Evolutionary conservation across 2,888 invertebrate genomes (phyloP), one percentile per base, ranked within the genome.

Genomic region (Drosophila tripunctata): DNA sequence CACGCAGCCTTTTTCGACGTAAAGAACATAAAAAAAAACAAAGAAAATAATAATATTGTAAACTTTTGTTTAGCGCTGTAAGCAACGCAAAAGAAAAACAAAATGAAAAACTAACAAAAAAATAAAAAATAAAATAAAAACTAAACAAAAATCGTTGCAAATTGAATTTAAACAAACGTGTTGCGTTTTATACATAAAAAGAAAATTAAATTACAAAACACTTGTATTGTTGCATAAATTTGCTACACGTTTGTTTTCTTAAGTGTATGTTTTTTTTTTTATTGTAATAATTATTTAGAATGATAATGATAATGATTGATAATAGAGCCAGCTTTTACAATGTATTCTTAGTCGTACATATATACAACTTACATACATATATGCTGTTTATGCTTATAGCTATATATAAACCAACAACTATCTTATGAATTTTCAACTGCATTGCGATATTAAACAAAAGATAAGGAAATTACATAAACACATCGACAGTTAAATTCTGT

Each of bases 1-100:
- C n/a, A 68, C 51, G 48, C 64, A 60, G 61, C 64, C 51, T 67
- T 73, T 69, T 60, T 67, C 62, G 30, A 54, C 56, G 47, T 58
- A 41, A 41, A 62, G 31, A 55, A 19, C 21, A 48, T 47, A 61
- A 35, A 19, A 10, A 67, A 68, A 47, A 22, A 65, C 45, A 57
- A 60, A 54, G 68, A 54, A 51, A 60, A 41, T 36, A 40, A 4
- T 22, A 52, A 31, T 5, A 52, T 52, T 27, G 8, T 10, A 10
- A 27, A 27, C 10, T 27, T 27, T 24, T 43, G 33, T 22, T 7
- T 27, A 27, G 24, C 48, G 36, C 48, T 50, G 24, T 50, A 50
- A 50, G 48, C 48, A 48, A 48, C 14, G 8, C 47, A 21, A 47
- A 15, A 36, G n/a, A n/a, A n/a, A n/a, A n/a, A n/a, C n/a, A n/a